These are phyloP conservation scores for Echinops telfairi DNA, from an alignment of 2,113 vertebrate species.

Conservation along the genomic window DNA sequence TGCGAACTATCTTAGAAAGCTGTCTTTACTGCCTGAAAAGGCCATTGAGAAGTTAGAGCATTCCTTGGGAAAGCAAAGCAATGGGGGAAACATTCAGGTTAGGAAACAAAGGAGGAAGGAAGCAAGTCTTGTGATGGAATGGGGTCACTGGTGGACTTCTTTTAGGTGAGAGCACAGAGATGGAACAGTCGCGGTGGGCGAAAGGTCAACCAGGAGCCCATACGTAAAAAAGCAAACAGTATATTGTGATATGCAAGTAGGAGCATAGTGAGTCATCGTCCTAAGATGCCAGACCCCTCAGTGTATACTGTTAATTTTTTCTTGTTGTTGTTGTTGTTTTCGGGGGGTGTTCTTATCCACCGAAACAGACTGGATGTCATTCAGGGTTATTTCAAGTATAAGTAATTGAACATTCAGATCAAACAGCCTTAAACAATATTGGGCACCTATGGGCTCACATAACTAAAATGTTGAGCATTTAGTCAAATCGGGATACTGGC, in stretches of 20 bases:
- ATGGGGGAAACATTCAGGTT: not conserved
- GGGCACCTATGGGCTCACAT: not conserved
- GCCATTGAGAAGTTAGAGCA: slow-evolving; percentile 32
- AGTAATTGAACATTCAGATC: slow-evolving; percentile 11
- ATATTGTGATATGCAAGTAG: not conserved
- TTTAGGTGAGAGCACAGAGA: not conserved
- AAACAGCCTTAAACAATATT: slow-evolving; percentile 48
- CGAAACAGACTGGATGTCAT: slow-evolving; percentile 47
- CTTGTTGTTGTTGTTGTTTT: too few relatives aligned
- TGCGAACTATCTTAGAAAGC: slow-evolving; percentile 27
- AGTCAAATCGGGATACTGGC: not conserved
- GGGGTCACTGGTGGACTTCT: slow-evolving; percentile 13
- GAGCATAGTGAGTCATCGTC: slow-evolving; percentile 10
- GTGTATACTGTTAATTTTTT: not conserved
- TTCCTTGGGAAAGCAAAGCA: slow-evolving; percentile 20
- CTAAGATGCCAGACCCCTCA: slow-evolving; percentile 25
- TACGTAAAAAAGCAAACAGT: not conserved
- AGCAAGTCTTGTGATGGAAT: not conserved
- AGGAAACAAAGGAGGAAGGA: slow-evolving; percentile 2
- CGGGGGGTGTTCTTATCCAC: slow-evolving; percentile 2
- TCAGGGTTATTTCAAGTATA: slow-evolving; percentile 16
- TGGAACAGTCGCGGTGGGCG: not conserved
- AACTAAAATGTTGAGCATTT: not conserved
- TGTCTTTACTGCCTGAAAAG: not conserved
- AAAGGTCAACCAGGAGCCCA: not conserved